These are phyloP conservation scores for Chydorus sphaericus DNA, from an alignment of 2,888 invertebrate genomes.

Conservation along the genomic window DNA sequence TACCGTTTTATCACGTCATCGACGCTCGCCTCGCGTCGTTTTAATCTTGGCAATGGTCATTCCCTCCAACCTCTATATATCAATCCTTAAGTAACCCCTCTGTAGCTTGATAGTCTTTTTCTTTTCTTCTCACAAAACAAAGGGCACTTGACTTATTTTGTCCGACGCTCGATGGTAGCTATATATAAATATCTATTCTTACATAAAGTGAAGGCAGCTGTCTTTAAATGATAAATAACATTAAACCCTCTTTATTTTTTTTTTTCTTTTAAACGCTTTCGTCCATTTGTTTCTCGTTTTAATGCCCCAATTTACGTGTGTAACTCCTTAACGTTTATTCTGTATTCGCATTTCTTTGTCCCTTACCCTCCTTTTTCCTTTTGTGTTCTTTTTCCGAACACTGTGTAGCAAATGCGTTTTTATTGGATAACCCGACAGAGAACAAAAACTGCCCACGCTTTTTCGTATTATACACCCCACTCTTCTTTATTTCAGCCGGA, in stretches of 20 bases:
- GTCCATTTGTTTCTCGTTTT: constrained; percentile 5
- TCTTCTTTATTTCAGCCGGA: neutral
- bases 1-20: neutral
- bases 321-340: too few species aligned
- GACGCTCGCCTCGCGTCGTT: constrained; percentile 5
- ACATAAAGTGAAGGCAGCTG: neutral
- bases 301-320: too few species aligned
- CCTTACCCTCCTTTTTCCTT: neutral
- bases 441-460: neutral
- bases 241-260: neutral
- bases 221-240: neutral
- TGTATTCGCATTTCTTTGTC: neutral
- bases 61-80: constrained; percentile 2
- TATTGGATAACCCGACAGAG: too few species aligned
- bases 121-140: neutral
- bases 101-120: neutral
- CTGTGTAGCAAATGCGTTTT: too few species aligned
- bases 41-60: neutral
- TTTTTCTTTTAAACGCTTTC: constrained; percentile 1
- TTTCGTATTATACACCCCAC: neutral
- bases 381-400: too few species aligned
- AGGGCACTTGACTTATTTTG: neutral
- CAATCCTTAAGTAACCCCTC: neutral
- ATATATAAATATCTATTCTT: neutral
- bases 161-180: constrained; percentile 2